Evolutionary conservation across 2,888 invertebrate species (phyloP).

Genomic region (Notodonta ziczac): DNA sequence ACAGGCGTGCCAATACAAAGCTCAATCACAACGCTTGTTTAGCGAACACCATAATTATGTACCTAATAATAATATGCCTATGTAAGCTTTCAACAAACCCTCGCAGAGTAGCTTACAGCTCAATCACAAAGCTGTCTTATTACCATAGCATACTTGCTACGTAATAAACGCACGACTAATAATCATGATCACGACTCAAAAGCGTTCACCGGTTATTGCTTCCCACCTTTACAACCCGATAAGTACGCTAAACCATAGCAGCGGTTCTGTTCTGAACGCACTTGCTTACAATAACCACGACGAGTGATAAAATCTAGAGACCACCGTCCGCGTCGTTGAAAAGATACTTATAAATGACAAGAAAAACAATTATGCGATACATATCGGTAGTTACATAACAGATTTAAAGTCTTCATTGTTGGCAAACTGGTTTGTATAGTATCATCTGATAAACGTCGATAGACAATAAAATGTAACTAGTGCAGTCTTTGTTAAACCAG

Average conservation of each 20-base stretch:
- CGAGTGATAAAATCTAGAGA: slow-evolving; percentile 11
- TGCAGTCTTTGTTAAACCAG: too few relatives aligned
- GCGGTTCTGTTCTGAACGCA: not conserved
- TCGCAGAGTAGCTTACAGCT: not conserved
- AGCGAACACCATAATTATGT: too few relatives aligned
- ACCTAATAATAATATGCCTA: too few relatives aligned
- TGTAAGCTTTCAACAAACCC: too few relatives aligned
- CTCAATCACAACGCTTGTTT: too few relatives aligned
- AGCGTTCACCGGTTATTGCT: not conserved
- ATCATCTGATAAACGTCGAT: not conserved
- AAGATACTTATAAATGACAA: slow-evolving; percentile 12
- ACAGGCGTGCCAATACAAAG: too few relatives aligned
- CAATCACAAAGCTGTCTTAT: not conserved
- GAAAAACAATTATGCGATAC: slow-evolving; percentile 19
- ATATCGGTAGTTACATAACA: slow-evolving; percentile 10
- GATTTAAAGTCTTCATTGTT: not conserved
- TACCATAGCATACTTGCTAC: not conserved
- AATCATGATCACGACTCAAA: not conserved
- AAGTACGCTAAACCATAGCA: slow-evolving; percentile 6
- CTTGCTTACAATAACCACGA: slow-evolving; percentile 6
- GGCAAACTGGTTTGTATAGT: not conserved
- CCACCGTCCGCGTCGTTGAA: slow-evolving; percentile 23
- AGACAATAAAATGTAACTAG: not conserved
- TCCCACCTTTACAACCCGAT: not conserved
- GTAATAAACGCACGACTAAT: not conserved